A percentile compares a stretch with the other conserved stretches of the same genome.
phyloP scores from a whole-genome alignment of 2,888 invertebrate species.

The Herminia tarsipennalis region DNA sequence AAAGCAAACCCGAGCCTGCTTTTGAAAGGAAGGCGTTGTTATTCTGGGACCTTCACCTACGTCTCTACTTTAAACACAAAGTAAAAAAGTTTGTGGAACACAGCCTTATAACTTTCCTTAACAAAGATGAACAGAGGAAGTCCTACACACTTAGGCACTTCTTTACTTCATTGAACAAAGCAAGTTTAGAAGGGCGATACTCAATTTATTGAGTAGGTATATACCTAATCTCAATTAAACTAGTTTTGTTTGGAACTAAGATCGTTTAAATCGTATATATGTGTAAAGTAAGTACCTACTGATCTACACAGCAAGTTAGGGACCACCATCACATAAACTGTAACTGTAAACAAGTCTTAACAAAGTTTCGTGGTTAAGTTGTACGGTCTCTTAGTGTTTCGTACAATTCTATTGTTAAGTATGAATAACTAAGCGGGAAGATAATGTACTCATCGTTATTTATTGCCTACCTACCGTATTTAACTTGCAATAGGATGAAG shows the following conservation, averaged over 20 bases:
- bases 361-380: constrained; percentile 79
- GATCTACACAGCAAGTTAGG: constrained; percentile 59
- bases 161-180: constrained; percentile 20
- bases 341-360: constrained; percentile 77
- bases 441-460: constrained; percentile 45
- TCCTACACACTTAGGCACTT: too few species aligned
- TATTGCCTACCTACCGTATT: constrained; percentile 29
- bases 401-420: constrained; percentile 62
- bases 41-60: too few species aligned
- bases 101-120: too few species aligned
- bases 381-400: constrained; percentile 66
- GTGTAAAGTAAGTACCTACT: constrained; percentile 51
- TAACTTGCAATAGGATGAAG: background rate
- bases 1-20: too few species aligned
- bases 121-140: too few species aligned
- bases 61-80: too few species aligned
- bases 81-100: too few species aligned
- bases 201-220: constrained; percentile 42
- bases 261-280: constrained; percentile 64
- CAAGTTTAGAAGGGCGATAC: constrained; percentile 25
- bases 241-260: constrained; percentile 58
- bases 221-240: constrained; percentile 52
- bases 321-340: constrained; percentile 74
- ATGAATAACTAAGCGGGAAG: constrained; percentile 58
- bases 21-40: too few species aligned